These are phyloP conservation scores for Chlorops oryzae DNA, from an alignment of 1,140 invertebrate genomes.

Conservation along the genomic window DNA sequence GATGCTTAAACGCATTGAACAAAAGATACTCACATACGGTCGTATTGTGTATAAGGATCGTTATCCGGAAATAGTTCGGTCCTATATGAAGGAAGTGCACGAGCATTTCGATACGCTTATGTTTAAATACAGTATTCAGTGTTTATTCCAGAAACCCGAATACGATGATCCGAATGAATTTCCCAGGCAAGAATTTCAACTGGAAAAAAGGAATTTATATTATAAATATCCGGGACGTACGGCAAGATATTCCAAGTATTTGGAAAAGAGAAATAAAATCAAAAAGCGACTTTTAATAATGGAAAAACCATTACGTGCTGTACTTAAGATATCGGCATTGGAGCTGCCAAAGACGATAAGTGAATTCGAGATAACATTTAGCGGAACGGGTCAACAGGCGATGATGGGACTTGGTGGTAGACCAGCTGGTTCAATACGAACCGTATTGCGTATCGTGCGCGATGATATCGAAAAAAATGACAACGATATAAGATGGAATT, in stretches of 20 bases:
- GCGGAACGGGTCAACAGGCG: slow-evolving; percentile 40
- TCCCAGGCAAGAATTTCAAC: slow-evolving; percentile 24
- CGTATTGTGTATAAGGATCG: slow-evolving; percentile 30
- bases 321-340: slow-evolving; percentile 53
- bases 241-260: slow-evolving; percentile 53
- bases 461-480: slow-evolving; percentile 46
- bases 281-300: slow-evolving; percentile 53
- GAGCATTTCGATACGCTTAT: slow-evolving; percentile 39
- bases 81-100: slow-evolving; percentile 43
- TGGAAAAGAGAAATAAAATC: slow-evolving; percentile 53
- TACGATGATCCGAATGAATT: slow-evolving; percentile 36
- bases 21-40: slow-evolving; percentile 39
- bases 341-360: slow-evolving; percentile 48
- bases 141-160: slow-evolving; percentile 34
- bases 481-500: slow-evolving; percentile 39
- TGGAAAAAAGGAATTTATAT: too few relatives aligned
- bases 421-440: slow-evolving; percentile 34
- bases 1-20: slow-evolving; percentile 38
- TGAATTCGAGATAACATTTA: slow-evolving; percentile 43
- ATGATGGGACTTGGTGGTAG: slow-evolving; percentile 38
- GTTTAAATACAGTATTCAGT: slow-evolving; percentile 44
- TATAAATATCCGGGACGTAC: slow-evolving; percentile 51
- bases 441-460: slow-evolving; percentile 39
- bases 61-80: slow-evolving; percentile 35
- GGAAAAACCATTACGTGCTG: slow-evolving; percentile 57